These are phyloP conservation scores for Caerostris darwini DNA, from an alignment of 1,140 invertebrate species.

Conservation along the genomic window DNA sequence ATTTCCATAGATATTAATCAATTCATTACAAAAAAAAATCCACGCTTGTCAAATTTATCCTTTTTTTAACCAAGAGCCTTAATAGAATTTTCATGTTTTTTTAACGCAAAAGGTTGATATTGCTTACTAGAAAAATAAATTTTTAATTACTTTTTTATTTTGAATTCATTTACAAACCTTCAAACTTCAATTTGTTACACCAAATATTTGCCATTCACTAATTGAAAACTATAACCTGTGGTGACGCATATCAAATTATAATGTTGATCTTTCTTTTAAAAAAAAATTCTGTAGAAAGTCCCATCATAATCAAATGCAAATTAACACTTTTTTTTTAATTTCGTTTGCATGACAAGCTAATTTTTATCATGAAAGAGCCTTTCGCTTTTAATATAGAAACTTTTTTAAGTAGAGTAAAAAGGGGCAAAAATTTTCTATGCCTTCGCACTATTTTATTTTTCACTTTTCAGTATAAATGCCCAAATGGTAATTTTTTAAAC, in stretches of 20 bases:
- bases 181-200: neutral
- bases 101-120: neutral
- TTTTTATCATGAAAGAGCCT: neutral
- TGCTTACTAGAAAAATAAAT: neutral
- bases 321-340: neutral
- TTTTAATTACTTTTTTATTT: neutral
- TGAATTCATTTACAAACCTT: neutral
- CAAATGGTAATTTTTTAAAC: too few relatives aligned
- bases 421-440: too few relatives aligned
- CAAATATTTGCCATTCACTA: constrained; percentile 7
- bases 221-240: neutral
- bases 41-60: neutral
- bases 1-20: too few relatives aligned
- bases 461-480: too few relatives aligned
- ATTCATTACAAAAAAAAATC: neutral
- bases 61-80: neutral
- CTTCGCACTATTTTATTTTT: too few relatives aligned
- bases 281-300: neutral
- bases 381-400: too few relatives aligned
- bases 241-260: neutral
- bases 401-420: too few relatives aligned
- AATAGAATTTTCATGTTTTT: neutral
- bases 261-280: neutral
- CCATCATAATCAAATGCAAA: constrained; percentile 9
- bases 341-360: neutral